A percentile compares a stretch with the other conserved stretches of the same genome.
Evolutionary conservation across 1,140 invertebrate genomes (phyloP).

Genomic region (Panagrolaimus sp.): DNA sequence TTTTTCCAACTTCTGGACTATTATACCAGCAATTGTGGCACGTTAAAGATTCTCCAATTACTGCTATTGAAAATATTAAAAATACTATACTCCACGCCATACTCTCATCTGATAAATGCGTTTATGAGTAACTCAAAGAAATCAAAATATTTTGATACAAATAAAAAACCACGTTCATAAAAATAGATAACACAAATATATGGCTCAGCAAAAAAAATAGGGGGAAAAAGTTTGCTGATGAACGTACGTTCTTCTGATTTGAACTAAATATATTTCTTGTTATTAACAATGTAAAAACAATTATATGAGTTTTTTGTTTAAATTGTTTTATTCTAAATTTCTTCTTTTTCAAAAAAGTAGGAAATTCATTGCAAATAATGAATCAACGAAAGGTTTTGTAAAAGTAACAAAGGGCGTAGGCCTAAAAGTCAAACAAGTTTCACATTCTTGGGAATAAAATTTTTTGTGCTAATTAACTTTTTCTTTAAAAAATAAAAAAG

Average conservation of each 20-base stretch:
- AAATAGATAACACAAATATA: background rate
- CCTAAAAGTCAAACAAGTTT: background rate
- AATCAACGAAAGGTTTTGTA: constrained; percentile 2
- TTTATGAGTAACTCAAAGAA: background rate
- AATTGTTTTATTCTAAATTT: background rate
- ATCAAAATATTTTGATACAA: background rate
- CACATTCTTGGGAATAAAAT: too few species aligned
- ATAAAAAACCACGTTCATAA: background rate
- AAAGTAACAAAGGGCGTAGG: background rate
- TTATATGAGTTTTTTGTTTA: too few species aligned
- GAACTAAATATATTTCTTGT: too few species aligned
- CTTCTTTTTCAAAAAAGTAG: background rate
- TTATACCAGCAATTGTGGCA: constrained; percentile 12
- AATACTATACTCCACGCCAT: background rate
- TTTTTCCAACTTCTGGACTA: background rate
- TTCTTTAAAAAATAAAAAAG: too few species aligned
- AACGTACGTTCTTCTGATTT: too few species aligned
- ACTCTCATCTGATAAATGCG: background rate
- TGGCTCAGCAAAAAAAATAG: background rate
- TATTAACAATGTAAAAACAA: too few species aligned
- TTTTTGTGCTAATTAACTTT: too few species aligned
- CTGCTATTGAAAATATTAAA: background rate
- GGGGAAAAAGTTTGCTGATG: too few species aligned
- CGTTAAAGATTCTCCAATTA: too few species aligned
- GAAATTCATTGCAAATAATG: background rate